Conservation (phyloP, 2,113 vertebrate genomes). For the Actenoides hombroni region DNA sequence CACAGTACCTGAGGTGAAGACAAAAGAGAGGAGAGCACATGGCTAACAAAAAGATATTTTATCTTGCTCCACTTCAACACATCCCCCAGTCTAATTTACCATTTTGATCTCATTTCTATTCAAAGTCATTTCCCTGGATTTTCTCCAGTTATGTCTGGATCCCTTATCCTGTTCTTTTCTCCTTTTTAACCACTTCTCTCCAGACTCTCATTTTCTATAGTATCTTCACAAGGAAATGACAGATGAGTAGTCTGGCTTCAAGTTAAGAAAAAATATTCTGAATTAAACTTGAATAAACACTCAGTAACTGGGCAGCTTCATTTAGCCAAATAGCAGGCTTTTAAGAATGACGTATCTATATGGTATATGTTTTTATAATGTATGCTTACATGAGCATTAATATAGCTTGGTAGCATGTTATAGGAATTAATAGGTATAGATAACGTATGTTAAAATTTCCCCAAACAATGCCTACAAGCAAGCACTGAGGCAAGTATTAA, state of each 20-base stretch:
- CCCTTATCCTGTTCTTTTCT: not conserved
- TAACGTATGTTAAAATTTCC: not conserved
- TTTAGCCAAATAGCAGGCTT: not conserved
- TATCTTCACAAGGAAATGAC: not conserved
- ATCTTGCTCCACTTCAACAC: not conserved
- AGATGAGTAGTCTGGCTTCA: not conserved
- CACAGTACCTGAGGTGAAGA: not conserved
- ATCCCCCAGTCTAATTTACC: not conserved
- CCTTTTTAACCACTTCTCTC: not conserved
- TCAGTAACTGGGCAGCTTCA: not conserved
- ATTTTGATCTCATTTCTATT: not conserved
- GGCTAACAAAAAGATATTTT: not conserved
- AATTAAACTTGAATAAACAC: not conserved
- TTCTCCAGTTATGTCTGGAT: not conserved
- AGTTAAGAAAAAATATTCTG: not conserved
- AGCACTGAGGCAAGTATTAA: not conserved
- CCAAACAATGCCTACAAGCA: not conserved
- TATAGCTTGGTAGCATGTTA: not conserved
- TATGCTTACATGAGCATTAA: not conserved
- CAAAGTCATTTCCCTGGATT: not conserved
- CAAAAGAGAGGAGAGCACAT: not conserved
- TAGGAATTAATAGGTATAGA: not conserved
- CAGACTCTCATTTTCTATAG: not conserved
- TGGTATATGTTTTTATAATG: not conserved
- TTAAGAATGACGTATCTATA: not conserved